Evolutionary conservation across 2,888 invertebrate genomes (phyloP), one percentile per base, ranked within the genome.

Genomic region (Drosophila neonasuta): DNA sequence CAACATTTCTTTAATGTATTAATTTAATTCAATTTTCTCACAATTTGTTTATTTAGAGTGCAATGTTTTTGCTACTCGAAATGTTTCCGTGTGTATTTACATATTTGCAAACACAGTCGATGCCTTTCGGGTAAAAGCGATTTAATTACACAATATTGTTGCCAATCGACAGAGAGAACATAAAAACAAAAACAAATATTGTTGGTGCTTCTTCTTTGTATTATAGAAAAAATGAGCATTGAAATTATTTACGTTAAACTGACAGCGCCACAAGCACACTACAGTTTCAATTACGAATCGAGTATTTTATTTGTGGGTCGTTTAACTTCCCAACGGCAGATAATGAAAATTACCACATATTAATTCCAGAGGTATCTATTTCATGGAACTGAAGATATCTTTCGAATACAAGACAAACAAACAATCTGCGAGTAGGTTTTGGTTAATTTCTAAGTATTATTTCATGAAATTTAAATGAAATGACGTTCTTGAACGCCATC

Each of bases 191-290:
- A 39, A 0, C 39, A 15, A 15, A 11, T 36, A n/a, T n/a, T 36
- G 36, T n/a, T 36, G 24, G 6, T 36, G 1, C n/a, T 8, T 17
- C 20, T 20, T 15, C 48, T 51, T 10, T 48, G 9, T 51, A 42
- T 10, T 10, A 11, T 34, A 4, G 34, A 44, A 71, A 32, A 24
- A 34, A 48, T 44, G 46, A 39, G 44, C 39, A 24, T 13, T 9
- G n/a, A 10, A 55, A 30, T 32, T 51, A 41, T 36, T 15, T 46
- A 17, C 32, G 41, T 4, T 30, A 13, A 48, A 41, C 54, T n/a
- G 34, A 34, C 36, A 32, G 15, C 20, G 20, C 3, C 32, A 51
- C 6, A 17, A 67, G 39, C 51, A 20, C 11, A 56, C 44, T 51
- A 41, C 30, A 51, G 46, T 41, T 13, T 24, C 13, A 29, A 15